phyloP scores from a whole-genome alignment of 2,888 invertebrate genomes.

The Lasius fuliginosus region DNA sequence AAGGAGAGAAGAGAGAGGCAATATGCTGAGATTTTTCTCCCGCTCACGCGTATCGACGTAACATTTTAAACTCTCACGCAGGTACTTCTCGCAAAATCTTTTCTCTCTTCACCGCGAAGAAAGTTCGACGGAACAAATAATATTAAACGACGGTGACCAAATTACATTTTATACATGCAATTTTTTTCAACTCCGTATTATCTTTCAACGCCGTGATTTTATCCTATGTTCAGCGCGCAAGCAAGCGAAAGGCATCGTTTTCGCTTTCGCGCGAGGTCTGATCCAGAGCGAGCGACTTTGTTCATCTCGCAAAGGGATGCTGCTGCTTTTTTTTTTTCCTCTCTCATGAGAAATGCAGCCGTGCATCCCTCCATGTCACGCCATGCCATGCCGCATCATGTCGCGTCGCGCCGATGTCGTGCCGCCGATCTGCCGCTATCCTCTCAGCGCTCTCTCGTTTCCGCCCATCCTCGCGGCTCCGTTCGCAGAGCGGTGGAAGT shows the following conservation, averaged over 20 bases:
- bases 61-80: constrained; percentile 27
- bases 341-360: constrained; percentile 13
- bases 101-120: constrained; percentile 6
- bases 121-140: neutral
- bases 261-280: neutral
- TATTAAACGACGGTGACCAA: neutral
- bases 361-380: constrained; percentile 3
- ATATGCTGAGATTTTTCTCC: constrained; percentile 42
- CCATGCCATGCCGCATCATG: neutral
- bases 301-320: neutral
- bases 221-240: neutral
- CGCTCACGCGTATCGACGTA: neutral
- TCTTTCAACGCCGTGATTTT: neutral
- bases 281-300: neutral
- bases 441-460: constrained; percentile 32
- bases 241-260: neutral
- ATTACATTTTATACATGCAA: neutral
- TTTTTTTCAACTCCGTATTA: neutral
- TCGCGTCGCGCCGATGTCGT: constrained; percentile 33
- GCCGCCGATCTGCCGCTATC: constrained; percentile 48
- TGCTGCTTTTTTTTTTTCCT: neutral
- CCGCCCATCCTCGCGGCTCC: constrained; percentile 63
- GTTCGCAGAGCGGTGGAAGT: constrained; percentile 80
- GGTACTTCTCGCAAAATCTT: neutral
- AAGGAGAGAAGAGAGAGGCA: neutral